These are phyloP conservation scores for Lypha dubia DNA, from an alignment of 2,888 invertebrate species.

Conservation along the genomic window DNA sequence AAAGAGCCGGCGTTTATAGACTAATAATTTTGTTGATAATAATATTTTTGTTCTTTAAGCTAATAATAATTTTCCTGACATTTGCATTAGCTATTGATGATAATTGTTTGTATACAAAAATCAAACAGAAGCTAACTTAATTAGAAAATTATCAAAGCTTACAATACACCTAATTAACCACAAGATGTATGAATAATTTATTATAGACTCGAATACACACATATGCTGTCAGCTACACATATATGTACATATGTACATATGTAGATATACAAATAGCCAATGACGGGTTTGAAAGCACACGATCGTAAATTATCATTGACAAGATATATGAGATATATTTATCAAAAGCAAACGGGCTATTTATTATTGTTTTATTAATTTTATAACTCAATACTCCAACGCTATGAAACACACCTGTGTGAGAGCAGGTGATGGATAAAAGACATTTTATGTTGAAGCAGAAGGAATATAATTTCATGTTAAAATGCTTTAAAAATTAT, in stretches of 20 bases:
- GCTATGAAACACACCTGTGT: no score
- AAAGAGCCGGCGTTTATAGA: slow-evolving; percentile 60
- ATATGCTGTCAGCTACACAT: neutral
- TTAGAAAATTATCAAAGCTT: slow-evolving; percentile 76
- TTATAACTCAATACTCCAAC: no score
- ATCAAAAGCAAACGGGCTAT: slow-evolving; percentile 79
- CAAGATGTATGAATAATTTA: slow-evolving; percentile 73
- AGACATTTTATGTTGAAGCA: no score
- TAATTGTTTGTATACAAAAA: slow-evolving; percentile 46
- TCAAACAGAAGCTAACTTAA: slow-evolving; percentile 77
- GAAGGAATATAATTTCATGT: no score
- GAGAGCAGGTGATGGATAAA: no score
- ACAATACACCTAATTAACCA: slow-evolving; percentile 78
- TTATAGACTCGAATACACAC: slow-evolving; percentile 48
- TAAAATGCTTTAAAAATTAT: no score
- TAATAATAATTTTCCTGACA: slow-evolving; percentile 59
- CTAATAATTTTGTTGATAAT: no score
- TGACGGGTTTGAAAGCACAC: slow-evolving; percentile 46
- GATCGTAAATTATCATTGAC: slow-evolving; percentile 53
- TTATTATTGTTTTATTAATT: slow-evolving; percentile 3
- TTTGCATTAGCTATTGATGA: slow-evolving; percentile 64
- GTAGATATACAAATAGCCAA: no score
- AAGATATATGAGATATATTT: slow-evolving; percentile 76
- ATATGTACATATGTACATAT: no score
- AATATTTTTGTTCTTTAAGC: no score